Evolutionary conservation across 2,888 invertebrate genomes (phyloP).

Genomic region (Dascillus cervinus): DNA sequence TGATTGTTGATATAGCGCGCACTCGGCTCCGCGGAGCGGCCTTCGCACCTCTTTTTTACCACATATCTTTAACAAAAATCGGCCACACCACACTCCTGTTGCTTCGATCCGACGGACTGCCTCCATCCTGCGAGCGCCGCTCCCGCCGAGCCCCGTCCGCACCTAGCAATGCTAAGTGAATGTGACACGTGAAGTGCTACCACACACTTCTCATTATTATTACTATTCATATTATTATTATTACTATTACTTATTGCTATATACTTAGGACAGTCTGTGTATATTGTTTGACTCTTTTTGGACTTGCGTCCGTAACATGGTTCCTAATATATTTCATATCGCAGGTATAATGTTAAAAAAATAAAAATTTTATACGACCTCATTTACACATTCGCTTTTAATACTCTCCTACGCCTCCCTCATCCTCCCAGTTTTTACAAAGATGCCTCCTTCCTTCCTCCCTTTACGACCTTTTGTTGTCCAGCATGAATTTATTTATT

Average conservation of each 20-base stretch:
- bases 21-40: slow-evolving; percentile 19
- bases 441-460: slow-evolving; percentile 28
- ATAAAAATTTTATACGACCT: no score
- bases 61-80: slow-evolving; percentile 16
- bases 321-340: slow-evolving; percentile 45
- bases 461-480: slow-evolving; percentile 8
- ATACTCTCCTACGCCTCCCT: neutral
- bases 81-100: slow-evolving; percentile 6
- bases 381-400: slow-evolving; percentile 5
- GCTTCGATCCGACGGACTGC: no score
- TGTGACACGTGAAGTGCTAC: slow-evolving; percentile 38
- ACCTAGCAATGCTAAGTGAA: slow-evolving; percentile 43
- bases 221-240: slow-evolving; percentile 46
- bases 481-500: slow-evolving; percentile 12
- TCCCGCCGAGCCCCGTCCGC: slow-evolving; percentile 20
- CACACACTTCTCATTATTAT: slow-evolving; percentile 44
- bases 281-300: slow-evolving; percentile 36
- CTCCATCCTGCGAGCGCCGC: no score
- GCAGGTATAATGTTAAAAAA: slow-evolving; percentile 27
- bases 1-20: slow-evolving; percentile 54
- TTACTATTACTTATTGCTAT: slow-evolving; percentile 35
- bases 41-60: slow-evolving; percentile 13
- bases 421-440: slow-evolving; percentile 24
- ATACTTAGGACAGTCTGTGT: slow-evolving; percentile 38
- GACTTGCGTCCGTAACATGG: slow-evolving; percentile 36